Base-by-base conservation (phyloP, 1,140 invertebrate species). In the Globodera ellingtonae region DNA sequence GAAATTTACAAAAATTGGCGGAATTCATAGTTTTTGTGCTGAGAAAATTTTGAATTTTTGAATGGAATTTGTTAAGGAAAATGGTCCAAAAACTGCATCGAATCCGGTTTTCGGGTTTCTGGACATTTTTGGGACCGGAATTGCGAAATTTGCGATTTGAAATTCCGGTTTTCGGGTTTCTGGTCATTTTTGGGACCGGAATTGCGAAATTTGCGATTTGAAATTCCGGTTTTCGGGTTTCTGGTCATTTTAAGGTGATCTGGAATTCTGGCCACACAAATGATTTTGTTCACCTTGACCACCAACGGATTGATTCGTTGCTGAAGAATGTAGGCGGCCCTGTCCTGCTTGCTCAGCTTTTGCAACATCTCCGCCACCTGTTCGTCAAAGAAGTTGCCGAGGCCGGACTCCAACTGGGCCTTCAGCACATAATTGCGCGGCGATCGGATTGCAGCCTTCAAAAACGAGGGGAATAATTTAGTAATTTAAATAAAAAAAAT, bases 321-420 rank as follows among this genome's bases (percentile, higher is more conserved):
- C 21, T 35, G 59, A 24, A 65, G 66, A 35, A 35, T 76, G 59
- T 66, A 76, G 5, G 75, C 75, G 44, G 47, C 59, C 10, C 75
- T 24, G 6, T 76, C 75, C 47, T 76, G 50, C 18, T 56, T 21
- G 21, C 18, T n/a, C 75, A 76, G 65, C 35, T 48, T 66, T 76
- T 76, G 75, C n/a, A 76, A 50, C 75, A 76, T 76, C 5, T 76
- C 50, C 15, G 48, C n/a, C 59, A 76, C 18, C 47, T 67, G n/a
- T 6, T 56, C 50, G 21, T 76, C 75, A 76, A 76, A 76, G 47
- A 59, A 76, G 21, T 76, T 76, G 44, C 75, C 75, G 5, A 59
- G 18, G 0, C 75, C 75, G 52, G 35, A 13, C n/a, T 65, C 75
- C 21, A 62, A 35, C 21, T 66, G 59, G 5, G 75, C 50, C 13